Percentiles rank a stretch among this genome's conserved stretches.
These are phyloP conservation scores for Tautogolabrus adspersus DNA, from an alignment of 2,113 vertebrate genomes.

Conservation along the genomic window DNA sequence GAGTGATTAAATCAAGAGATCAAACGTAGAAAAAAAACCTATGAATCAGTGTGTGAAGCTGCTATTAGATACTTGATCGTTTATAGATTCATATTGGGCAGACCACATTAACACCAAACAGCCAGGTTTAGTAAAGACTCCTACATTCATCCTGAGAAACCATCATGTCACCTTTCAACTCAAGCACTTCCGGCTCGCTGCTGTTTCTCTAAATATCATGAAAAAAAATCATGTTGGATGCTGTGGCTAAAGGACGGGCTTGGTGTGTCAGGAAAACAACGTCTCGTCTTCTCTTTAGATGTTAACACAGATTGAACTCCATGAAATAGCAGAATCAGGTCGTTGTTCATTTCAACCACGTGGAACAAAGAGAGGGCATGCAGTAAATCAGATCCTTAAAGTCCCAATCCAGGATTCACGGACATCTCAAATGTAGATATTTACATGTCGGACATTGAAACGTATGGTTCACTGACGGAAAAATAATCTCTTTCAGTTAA, in stretches of 20 bases:
- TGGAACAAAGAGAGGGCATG: slow-evolving; percentile 58
- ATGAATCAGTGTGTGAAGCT: slow-evolving; percentile 58
- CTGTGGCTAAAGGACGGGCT: slow-evolving; percentile 48
- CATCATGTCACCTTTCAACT: slow-evolving; percentile 31
- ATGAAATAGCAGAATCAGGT: slow-evolving; percentile 41
- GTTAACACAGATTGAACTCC: slow-evolving; percentile 30
- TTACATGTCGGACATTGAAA: slow-evolving; percentile 18
- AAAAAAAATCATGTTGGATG: slow-evolving; percentile 26
- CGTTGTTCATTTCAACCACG: slow-evolving; percentile 50
- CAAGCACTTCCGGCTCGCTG: background rate
- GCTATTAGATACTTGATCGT: slow-evolving; percentile 77
- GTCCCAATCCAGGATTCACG: slow-evolving; percentile 51
- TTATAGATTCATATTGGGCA: slow-evolving; percentile 35
- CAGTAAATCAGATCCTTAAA: slow-evolving; percentile 57
- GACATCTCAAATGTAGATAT: slow-evolving; percentile 10
- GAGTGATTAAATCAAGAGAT: slow-evolving; percentile 6
- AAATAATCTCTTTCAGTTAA: slow-evolving; percentile 18
- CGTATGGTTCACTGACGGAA: slow-evolving; percentile 8
- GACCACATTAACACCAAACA: slow-evolving; percentile 55
- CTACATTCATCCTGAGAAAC: slow-evolving; percentile 80
- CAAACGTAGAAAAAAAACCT: background rate
- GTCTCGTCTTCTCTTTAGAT: slow-evolving; percentile 12
- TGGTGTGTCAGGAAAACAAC: slow-evolving; percentile 16
- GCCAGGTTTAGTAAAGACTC: slow-evolving; percentile 62
- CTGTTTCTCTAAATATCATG: slow-evolving; percentile 13